phyloP scores from a whole-genome alignment of 2,888 invertebrate genomes.

The Xestia c-nigrum region DNA sequence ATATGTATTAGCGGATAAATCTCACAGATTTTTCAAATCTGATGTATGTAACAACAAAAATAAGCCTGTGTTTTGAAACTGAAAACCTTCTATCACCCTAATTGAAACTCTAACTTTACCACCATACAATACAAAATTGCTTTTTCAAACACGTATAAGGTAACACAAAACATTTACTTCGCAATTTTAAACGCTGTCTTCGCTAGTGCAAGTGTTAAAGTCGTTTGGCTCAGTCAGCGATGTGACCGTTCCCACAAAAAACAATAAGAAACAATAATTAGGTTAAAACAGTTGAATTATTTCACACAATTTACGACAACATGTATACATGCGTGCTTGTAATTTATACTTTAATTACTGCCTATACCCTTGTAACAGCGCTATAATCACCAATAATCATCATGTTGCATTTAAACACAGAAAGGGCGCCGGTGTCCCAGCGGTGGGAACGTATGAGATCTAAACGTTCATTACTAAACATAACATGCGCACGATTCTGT shows the following conservation, averaged over 20 bases:
- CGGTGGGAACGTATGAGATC: background rate
- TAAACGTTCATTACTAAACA: background rate
- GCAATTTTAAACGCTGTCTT: background rate
- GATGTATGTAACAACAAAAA: conserved; percentile 33
- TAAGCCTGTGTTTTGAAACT: conserved; percentile 43
- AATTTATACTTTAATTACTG: conserved; percentile 52
- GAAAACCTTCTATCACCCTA: background rate
- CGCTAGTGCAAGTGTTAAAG: background rate
- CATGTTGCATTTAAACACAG: conserved; percentile 6
- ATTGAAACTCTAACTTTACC: conserved; percentile 29
- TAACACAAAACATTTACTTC: background rate
- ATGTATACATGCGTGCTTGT: conserved; percentile 41
- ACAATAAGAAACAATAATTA: conserved; percentile 62
- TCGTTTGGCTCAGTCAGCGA: conserved; percentile 6
- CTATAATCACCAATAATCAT: conserved; percentile 31
- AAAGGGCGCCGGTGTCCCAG: background rate
- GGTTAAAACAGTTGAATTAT: conserved; percentile 61
- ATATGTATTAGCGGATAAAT: conserved; percentile 63
- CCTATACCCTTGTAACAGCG: conserved; percentile 37
- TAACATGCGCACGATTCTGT: too few species aligned
- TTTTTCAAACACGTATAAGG: background rate
- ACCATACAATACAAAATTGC: conserved; percentile 8
- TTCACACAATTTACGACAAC: conserved; percentile 64
- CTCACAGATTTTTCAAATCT: conserved; percentile 57
- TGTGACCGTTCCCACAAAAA: conserved; percentile 64